These are phyloP conservation scores for Leucoraja erinaceus DNA, from an alignment of 2,113 vertebrate genomes.

Conservation along the genomic window DNA sequence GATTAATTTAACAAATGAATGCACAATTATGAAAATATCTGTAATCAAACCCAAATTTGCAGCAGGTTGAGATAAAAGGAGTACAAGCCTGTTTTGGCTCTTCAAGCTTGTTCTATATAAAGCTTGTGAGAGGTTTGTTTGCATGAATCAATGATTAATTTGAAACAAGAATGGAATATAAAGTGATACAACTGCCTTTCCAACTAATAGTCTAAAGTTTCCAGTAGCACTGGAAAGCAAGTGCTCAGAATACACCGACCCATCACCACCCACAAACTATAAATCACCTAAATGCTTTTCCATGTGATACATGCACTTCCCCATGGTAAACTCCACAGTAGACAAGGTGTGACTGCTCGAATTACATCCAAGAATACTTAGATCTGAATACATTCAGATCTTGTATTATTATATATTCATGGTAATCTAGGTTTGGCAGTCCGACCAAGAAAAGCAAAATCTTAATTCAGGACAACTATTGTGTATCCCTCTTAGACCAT, in stretches of 20 bases:
- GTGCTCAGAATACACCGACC: background rate
- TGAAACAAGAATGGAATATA: background rate
- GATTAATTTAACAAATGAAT: background rate
- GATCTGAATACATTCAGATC: background rate
- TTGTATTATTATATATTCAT: background rate
- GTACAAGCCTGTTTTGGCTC: background rate
- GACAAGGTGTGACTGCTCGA: background rate
- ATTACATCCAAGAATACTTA: background rate
- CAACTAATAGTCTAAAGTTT: background rate
- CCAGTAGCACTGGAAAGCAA: background rate
- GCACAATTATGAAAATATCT: background rate
- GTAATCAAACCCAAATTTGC: background rate
- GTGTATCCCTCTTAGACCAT: background rate
- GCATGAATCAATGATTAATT: background rate
- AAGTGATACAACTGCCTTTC: background rate
- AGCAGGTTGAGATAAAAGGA: background rate
- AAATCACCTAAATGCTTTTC: background rate
- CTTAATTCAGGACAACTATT: background rate
- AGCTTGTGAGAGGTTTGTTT: background rate
- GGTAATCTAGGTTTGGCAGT: background rate
- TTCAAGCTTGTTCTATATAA: background rate
- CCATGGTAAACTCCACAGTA: background rate
- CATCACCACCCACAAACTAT: background rate
- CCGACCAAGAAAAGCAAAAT: background rate
- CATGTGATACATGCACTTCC: no score